Evolutionary conservation across 2,113 vertebrate species (phyloP).

Genomic region (Vimba vimba): DNA sequence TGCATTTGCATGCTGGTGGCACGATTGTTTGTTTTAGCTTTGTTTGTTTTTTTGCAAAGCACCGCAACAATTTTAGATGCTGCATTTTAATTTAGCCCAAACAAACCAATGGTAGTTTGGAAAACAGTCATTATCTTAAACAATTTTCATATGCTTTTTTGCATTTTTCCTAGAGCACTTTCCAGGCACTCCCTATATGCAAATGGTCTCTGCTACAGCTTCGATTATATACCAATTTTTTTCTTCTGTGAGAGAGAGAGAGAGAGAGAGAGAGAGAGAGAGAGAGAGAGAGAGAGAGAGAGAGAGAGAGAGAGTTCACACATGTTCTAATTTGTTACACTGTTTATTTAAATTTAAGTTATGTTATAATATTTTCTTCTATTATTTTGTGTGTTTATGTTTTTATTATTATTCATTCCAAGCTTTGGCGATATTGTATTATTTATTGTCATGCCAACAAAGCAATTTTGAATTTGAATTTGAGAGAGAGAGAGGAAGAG

Average conservation of each 20-base stretch:
- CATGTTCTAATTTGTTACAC: no score
- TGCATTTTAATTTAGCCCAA: not conserved
- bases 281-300: conserved; percentile 38
- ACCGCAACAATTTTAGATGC: not conserved
- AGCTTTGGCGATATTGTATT: no score
- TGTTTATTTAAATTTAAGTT: no score
- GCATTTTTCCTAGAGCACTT: conserved; percentile 30
- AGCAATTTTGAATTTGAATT: no score
- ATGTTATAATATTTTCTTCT: no score
- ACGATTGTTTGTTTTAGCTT: not conserved
- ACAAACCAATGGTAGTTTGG: not conserved
- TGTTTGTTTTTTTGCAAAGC: not conserved
- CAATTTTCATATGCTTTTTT: conserved; percentile 52
- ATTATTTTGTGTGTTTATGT: no score
- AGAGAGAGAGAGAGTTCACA: not conserved
- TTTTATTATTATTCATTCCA: no score
- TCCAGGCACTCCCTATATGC: conserved; percentile 45
- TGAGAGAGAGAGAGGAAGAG: conserved; percentile 23
- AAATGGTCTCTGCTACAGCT: conserved; percentile 60
- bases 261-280: conserved; percentile 12
- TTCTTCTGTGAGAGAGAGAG: conserved; percentile 50
- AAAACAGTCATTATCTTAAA: conserved; percentile 53
- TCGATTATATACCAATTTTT: conserved; percentile 69
- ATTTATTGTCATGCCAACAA: no score
- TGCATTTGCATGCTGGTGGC: conserved; percentile 6